A percentile compares a stretch with the other conserved stretches of the same genome.
phyloP scores from a whole-genome alignment of 2,888 invertebrate species.

The Xestia xanthographa region DNA sequence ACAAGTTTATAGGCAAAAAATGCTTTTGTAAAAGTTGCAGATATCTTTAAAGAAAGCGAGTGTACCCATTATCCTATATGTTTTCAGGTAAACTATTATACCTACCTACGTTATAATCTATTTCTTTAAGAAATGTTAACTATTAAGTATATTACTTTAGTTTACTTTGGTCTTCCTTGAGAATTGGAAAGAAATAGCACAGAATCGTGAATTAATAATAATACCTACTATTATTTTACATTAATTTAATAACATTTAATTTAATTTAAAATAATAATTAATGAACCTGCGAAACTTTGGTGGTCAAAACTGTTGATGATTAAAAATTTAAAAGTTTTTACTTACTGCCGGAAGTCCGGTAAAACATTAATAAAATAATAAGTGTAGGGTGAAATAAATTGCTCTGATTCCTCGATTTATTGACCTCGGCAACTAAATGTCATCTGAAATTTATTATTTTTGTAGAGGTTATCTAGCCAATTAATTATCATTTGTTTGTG shows the following conservation, averaged over 20 bases:
- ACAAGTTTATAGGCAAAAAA: too few relatives aligned
- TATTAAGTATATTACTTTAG: too few relatives aligned
- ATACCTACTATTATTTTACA: too few relatives aligned
- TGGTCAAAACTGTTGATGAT: background rate
- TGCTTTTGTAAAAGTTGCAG: too few relatives aligned
- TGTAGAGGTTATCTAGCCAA: background rate
- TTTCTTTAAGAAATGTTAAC: too few relatives aligned
- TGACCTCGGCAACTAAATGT: constrained; percentile 8
- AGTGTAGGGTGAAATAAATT: background rate
- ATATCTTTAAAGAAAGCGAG: too few relatives aligned
- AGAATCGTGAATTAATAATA: too few relatives aligned
- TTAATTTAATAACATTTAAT: background rate
- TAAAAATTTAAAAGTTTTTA: constrained; percentile 8
- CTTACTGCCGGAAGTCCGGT: constrained; percentile 23
- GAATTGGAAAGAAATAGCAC: too few relatives aligned
- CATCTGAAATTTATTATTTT: background rate
- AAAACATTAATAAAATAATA: constrained; percentile 11
- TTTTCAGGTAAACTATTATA: too few relatives aligned
- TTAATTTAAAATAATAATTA: background rate
- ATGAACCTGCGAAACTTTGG: background rate
- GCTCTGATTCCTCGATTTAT: constrained; percentile 17
- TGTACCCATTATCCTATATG: too few relatives aligned
- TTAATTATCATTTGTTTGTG: background rate
- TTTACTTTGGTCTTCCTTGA: too few relatives aligned
- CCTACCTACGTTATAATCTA: too few relatives aligned